Evolutionary conservation across 2,797 vertebrate species (phyloP), one percentile per base, ranked within the genome.

Genomic region (Fistularia commersonii): DNA sequence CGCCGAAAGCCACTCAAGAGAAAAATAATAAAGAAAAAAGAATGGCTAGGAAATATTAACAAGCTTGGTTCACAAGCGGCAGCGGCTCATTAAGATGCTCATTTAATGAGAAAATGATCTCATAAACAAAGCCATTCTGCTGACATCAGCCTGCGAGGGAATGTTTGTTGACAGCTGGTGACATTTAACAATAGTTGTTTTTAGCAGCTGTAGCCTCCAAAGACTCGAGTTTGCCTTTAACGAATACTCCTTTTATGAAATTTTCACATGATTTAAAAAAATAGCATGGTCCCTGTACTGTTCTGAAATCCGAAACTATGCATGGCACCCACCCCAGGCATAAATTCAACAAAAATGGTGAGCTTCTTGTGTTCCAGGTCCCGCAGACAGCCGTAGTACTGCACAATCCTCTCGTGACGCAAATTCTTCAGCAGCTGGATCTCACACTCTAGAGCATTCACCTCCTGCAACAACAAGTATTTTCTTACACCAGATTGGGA

Each of bases 371-470:
- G 90, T n/a, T 93, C 91, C 0, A 90, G 86, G 70, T 97, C 95
- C 51, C 94, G 85, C 47, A 94, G 82, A 51, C 93, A 95, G 7
- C 95, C 95, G 0, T 94, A 96, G 84, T 97, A 97, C 86, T 95
- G 95, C 43, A 97, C 95, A 0, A 97, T 97, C 44, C 94, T 89
- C 57, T 97, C 93, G 0, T 97, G 95, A 9, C 81, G 91, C 51
- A 96, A 90, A 47, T 95, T 95, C 85, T 96, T 97, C 81, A 97
- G 79, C 72, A 97, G 90, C 89, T 97, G 95, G 49, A 97, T 94
- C 90, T 97, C 95, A 76, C 95, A 97, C 86, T 97, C 95, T 11
- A 97, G 86, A 62, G 95, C 94, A 1, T 94, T 95, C 76, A 96
- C 95, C 74, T 97, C 95, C 94, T 96, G 48, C 50, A 39, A 23